These are phyloP conservation scores for Lepetodrilus schrolli DNA, from an alignment of 2,888 invertebrate species.

Conservation along the genomic window DNA sequence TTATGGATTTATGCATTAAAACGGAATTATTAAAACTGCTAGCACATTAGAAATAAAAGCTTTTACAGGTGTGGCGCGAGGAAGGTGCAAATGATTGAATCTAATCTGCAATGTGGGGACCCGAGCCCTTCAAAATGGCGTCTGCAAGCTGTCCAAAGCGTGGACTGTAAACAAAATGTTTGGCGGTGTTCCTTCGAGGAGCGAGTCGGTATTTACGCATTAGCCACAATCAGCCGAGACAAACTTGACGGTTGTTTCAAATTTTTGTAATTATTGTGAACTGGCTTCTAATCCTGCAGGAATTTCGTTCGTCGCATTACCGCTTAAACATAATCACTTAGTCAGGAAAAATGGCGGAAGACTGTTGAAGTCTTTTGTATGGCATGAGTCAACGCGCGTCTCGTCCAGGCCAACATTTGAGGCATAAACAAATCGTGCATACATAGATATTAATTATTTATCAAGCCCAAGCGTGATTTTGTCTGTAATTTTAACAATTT, in stretches of 20 bases:
- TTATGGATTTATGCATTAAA: slow-evolving; percentile 11
- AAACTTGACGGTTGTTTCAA: slow-evolving; percentile 25
- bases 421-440: no score
- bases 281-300: slow-evolving; percentile 4
- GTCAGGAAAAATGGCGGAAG: slow-evolving; percentile 11
- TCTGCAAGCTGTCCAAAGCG: not conserved
- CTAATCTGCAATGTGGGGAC: not conserved
- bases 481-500: no score
- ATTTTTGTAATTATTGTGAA: slow-evolving; percentile 13
- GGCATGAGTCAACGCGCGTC: not conserved
- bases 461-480: no score
- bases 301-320: slow-evolving; percentile 25
- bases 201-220: slow-evolving; percentile 9
- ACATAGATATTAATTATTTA: no score
- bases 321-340: not conserved
- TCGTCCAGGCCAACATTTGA: not conserved
- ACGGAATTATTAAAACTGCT: not conserved
- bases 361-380: not conserved
- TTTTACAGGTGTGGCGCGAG: not conserved
- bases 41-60: not conserved
- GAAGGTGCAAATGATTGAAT: not conserved
- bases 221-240: slow-evolving; percentile 18
- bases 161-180: slow-evolving; percentile 13
- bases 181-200: not conserved
- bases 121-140: slow-evolving; percentile 14